These are phyloP conservation scores for Diorhabda elongata DNA, from an alignment of 1,140 invertebrate genomes.

Conservation along the genomic window DNA sequence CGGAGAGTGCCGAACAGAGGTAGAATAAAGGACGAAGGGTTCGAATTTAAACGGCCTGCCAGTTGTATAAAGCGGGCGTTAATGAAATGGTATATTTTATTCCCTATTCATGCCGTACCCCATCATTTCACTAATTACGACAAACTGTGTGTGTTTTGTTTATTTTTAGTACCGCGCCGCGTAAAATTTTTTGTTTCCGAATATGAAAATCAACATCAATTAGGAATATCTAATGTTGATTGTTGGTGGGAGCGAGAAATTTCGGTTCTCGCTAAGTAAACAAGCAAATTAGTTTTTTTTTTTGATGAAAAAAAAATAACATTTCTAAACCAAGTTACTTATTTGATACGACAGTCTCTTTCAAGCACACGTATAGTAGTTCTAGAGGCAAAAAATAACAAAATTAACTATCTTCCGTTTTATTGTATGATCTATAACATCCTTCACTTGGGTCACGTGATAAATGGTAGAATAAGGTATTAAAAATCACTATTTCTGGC, in stretches of 20 bases:
- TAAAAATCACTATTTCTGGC: too few species aligned
- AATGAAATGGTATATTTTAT: slow-evolving; percentile 17
- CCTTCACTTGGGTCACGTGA: too few species aligned
- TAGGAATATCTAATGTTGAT: not conserved
- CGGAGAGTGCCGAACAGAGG: not conserved
- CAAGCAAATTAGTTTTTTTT: too few species aligned
- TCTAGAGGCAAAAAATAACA: too few species aligned
- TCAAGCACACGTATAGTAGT: too few species aligned
- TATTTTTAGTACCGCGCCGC: not conserved
- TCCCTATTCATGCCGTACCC: not conserved
- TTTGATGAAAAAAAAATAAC: too few species aligned
- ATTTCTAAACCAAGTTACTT: too few species aligned
- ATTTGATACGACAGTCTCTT: too few species aligned
- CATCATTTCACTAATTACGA: slow-evolving; percentile 12
- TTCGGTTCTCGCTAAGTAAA: not conserved
- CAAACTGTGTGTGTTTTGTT: not conserved
- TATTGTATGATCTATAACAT: too few species aligned
- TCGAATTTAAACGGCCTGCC: not conserved
- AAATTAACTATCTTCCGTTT: too few species aligned
- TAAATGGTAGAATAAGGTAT: too few species aligned
- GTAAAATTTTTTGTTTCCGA: not conserved
- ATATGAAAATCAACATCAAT: slow-evolving; percentile 3
- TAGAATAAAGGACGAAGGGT: not conserved
- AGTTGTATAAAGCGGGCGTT: slow-evolving; percentile 3
- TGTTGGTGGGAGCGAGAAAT: not conserved